Percentiles rank a stretch among this genome's conserved stretches.
Evolutionary conservation across 2,113 vertebrate species (phyloP).

Genomic region (Smithornis capensis): DNA sequence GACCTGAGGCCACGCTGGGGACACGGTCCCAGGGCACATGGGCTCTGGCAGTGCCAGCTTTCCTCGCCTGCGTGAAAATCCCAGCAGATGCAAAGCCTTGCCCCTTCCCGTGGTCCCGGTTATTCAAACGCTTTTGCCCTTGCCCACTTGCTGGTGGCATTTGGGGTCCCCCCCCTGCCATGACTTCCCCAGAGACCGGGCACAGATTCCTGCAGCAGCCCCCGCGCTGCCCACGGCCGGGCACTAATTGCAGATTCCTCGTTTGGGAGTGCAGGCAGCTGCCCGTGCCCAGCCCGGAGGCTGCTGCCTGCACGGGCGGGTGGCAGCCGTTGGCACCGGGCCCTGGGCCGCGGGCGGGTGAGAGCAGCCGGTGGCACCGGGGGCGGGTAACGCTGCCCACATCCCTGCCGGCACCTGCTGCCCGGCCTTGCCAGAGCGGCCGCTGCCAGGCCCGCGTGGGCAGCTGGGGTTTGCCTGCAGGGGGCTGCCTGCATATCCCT

Average conservation of each 20-base stretch:
- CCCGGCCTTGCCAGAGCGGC: not conserved
- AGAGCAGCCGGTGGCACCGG: not conserved
- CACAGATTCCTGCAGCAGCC: not conserved
- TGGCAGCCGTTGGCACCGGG: slow-evolving; percentile 14
- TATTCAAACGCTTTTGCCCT: not conserved
- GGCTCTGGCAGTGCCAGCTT: not conserved
- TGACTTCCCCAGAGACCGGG: fast-evolving
- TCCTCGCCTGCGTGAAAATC: not conserved
- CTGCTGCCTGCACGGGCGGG: not conserved
- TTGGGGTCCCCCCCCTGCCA: not conserved
- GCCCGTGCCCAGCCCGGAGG: not conserved
- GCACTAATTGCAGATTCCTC: not conserved
- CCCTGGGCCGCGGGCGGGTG: not conserved
- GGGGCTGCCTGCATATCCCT: not conserved
- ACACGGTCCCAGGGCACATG: fast-evolving
- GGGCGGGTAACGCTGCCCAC: not conserved
- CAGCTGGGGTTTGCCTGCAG: not conserved
- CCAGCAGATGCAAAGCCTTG: not conserved
- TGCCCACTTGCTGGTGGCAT: fast-evolving
- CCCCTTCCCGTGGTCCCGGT: fast-evolving
- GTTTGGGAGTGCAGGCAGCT: not conserved
- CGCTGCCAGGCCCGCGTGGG: not conserved
- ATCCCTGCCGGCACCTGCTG: slow-evolving; percentile 20
- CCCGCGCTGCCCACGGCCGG: not conserved
- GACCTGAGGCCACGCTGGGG: not conserved